These are phyloP conservation scores for Orchesella cincta DNA, from an alignment of 1,140 invertebrate species.

Conservation along the genomic window DNA sequence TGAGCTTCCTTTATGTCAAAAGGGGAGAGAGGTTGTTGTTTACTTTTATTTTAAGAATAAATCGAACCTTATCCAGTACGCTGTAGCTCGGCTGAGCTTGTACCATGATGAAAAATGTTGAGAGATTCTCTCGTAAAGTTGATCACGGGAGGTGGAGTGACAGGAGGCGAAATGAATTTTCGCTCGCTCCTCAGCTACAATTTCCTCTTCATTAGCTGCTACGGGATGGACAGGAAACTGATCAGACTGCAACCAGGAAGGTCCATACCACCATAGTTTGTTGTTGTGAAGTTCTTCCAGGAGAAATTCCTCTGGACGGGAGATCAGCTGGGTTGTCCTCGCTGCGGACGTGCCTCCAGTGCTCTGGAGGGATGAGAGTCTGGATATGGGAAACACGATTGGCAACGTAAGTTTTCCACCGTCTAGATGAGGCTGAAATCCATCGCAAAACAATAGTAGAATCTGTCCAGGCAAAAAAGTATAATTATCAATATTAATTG, in stretches of 20 bases:
- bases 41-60: no score
- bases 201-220: neutral
- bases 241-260: neutral
- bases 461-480: neutral
- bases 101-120: no score
- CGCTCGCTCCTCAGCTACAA: conserved; percentile 6
- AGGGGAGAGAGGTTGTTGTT: no score
- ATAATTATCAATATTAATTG: conserved; percentile 14
- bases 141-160: neutral
- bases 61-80: no score
- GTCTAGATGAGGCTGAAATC: neutral
- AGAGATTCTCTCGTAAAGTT: neutral
- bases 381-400: neutral
- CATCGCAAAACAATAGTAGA: neutral
- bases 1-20: neutral
- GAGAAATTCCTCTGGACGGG: neutral
- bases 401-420: neutral
- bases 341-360: neutral
- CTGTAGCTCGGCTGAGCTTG: no score
- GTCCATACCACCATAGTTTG: neutral
- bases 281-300: neutral
- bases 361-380: neutral
- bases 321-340: neutral
- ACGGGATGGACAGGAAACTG: neutral
- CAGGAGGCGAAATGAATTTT: neutral